Evolutionary conservation across 2,113 vertebrate genomes (phyloP).

Genomic region (Cynocephalus volans): DNA sequence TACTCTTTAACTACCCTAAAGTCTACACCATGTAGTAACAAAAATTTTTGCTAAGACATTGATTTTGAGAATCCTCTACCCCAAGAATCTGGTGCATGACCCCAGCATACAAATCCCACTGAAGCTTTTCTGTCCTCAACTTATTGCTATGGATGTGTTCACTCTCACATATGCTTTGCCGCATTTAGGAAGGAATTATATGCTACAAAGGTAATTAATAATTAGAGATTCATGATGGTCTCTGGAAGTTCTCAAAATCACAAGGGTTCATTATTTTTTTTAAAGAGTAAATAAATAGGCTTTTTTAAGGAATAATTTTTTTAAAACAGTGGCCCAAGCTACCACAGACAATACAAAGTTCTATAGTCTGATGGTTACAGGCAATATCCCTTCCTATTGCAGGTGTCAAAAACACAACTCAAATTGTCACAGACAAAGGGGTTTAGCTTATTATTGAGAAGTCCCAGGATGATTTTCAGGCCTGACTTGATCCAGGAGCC

Average conservation of each 20-base stretch:
- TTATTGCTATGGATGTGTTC: neutral
- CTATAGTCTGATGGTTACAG: neutral
- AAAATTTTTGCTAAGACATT: constrained; percentile 42
- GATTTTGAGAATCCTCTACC: constrained; percentile 24
- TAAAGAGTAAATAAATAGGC: neutral
- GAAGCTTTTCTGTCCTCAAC: neutral
- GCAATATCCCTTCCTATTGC: neutral
- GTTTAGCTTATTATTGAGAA: neutral
- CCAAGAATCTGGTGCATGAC: neutral
- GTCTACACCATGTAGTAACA: neutral
- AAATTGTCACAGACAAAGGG: neutral
- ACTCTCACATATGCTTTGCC: neutral
- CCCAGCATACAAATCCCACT: constrained; percentile 10
- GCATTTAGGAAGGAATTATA: neutral
- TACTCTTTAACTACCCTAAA: constrained; percentile 7
- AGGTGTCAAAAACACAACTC: neutral
- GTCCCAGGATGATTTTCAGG: neutral
- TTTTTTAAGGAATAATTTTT: neutral
- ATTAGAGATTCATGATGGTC: neutral
- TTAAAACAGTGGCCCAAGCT: neutral
- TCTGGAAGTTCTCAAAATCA: constrained; percentile 31
- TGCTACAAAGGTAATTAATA: neutral
- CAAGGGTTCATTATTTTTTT: neutral
- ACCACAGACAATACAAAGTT: neutral
- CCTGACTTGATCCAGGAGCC: neutral